A percentile compares a stretch with the other conserved stretches of the same genome.
phyloP scores from a whole-genome alignment of 2,888 invertebrate genomes.

The Galerucella pusilla region DNA sequence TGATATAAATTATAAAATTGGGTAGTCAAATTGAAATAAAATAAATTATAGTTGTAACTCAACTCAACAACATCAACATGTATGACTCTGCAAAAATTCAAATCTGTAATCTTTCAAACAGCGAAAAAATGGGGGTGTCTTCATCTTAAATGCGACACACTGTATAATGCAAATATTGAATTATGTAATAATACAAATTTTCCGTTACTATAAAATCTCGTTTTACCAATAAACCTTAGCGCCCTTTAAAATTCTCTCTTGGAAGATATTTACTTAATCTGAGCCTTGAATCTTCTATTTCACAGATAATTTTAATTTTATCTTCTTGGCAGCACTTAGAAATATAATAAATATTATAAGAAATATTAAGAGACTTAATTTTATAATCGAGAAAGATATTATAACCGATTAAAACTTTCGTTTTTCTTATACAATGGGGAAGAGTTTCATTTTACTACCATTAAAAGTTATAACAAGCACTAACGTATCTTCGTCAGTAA shows the following conservation, averaged over 20 bases:
- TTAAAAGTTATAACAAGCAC: constrained; percentile 10
- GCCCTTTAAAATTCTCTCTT: constrained; percentile 26
- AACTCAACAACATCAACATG: no score
- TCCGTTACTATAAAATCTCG: constrained; percentile 27
- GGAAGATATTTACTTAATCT: constrained; percentile 42
- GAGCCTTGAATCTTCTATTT: constrained; percentile 40
- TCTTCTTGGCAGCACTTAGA: constrained; percentile 13
- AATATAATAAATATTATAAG: neutral
- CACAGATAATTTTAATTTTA: constrained; percentile 37
- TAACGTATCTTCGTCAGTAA: neutral
- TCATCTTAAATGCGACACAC: no score
- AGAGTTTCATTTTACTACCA: neutral
- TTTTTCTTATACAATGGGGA: neutral
- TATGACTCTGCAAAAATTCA: no score
- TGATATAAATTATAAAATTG: no score
- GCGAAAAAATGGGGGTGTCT: no score
- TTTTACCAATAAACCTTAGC: constrained; percentile 39
- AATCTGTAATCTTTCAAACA: no score
- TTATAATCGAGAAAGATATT: neutral
- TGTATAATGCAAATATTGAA: no score
- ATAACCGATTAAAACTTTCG: neutral
- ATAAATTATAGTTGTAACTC: no score
- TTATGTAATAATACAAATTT: neutral
- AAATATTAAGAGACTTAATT: neutral
- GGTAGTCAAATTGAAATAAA: no score